Conservation (phyloP, 2,888 invertebrate species). For the Sisyra nigra region DNA sequence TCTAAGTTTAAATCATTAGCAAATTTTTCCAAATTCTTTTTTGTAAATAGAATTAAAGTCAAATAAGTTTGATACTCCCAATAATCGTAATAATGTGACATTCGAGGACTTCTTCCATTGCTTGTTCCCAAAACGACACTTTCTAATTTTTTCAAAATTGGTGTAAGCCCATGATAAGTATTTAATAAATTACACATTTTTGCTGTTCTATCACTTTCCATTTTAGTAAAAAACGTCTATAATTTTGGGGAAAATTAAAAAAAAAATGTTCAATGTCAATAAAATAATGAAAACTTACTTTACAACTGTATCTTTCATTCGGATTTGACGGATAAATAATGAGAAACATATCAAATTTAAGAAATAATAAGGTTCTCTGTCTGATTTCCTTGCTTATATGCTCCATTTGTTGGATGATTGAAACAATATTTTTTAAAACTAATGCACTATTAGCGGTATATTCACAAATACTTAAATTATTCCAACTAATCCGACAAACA, state of each 20-base stretch:
- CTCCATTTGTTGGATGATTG: conserved; percentile 49
- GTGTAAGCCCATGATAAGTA: conserved; percentile 64
- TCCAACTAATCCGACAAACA: conserved; percentile 70
- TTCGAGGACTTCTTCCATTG: conserved; percentile 54
- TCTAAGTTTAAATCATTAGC: conserved; percentile 37
- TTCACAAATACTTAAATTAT: conserved; percentile 62
- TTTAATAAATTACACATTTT: conserved; percentile 49
- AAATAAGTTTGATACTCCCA: conserved; percentile 72
- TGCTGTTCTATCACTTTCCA: conserved; percentile 51
- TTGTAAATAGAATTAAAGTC: conserved; percentile 45
- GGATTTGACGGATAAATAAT: conserved; percentile 25
- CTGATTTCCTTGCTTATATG: conserved; percentile 48
- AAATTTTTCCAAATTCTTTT: conserved; percentile 55
- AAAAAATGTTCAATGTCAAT: conserved; percentile 7
- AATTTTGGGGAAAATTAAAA: conserved; percentile 9
- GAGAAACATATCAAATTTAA: conserved; percentile 40
- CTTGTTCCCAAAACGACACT: conserved; percentile 65
- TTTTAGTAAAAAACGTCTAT: conserved; percentile 53
- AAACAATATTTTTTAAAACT: conserved; percentile 40
- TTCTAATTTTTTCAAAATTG: conserved; percentile 72
- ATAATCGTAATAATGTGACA: conserved; percentile 60
- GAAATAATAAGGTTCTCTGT: conserved; percentile 36
- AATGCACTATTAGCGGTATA: conserved; percentile 43
- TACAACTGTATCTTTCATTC: conserved; percentile 29
- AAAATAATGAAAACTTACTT: conserved; percentile 20